Evolutionary conservation across 2,888 invertebrate genomes (phyloP).

Genomic region (Frankliniella fusca): DNA sequence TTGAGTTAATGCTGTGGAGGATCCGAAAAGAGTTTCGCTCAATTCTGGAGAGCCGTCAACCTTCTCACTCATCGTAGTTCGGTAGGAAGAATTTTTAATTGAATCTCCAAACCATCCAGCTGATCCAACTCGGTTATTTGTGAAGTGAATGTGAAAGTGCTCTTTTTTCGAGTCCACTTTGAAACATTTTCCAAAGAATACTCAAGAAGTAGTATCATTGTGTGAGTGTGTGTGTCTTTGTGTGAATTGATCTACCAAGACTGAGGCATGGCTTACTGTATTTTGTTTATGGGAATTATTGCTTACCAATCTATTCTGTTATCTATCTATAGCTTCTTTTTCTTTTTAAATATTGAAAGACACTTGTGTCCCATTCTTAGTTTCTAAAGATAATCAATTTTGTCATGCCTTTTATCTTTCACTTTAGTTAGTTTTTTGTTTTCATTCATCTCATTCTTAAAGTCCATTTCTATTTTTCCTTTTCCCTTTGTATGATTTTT

Average conservation of each 20-base stretch:
- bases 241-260: constrained; percentile 12
- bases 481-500: not conserved
- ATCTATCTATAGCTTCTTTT: no score
- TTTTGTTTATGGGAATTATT: not conserved
- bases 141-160: constrained; percentile 29
- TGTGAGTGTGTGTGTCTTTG: not conserved
- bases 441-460: no score
- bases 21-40: constrained; percentile 55
- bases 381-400: no score
- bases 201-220: not conserved
- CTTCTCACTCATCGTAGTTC: not conserved
- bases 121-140: not conserved
- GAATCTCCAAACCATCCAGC: constrained; percentile 3
- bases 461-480: no score
- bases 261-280: constrained; percentile 20
- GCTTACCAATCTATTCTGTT: not conserved
- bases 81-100: not conserved
- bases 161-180: not conserved
- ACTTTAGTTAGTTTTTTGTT: no score
- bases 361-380: no score
- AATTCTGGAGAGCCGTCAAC: constrained; percentile 40
- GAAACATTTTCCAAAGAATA: constrained; percentile 25
- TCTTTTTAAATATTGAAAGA: no score
- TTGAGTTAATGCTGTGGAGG: constrained; percentile 82
- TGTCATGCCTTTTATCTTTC: no score